Percentiles rank a stretch among this genome's conserved stretches.
phyloP scores from a whole-genome alignment of 2,113 vertebrate genomes.

The Zosterops japonicus region DNA sequence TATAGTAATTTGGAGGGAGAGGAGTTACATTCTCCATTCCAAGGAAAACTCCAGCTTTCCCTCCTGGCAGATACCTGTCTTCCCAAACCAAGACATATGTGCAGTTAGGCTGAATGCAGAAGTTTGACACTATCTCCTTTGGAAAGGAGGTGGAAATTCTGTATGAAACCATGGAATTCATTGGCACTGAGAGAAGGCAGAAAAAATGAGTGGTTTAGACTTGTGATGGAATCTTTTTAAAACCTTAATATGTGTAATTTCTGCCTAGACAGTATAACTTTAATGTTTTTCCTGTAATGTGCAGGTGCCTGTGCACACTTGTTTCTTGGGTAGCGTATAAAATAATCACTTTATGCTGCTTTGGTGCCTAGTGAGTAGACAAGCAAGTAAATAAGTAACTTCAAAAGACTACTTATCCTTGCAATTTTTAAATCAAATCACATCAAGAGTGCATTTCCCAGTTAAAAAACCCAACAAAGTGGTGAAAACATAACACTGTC shows the following conservation, averaged over 20 bases:
- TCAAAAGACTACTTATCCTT: not conserved
- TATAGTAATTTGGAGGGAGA: too few relatives aligned
- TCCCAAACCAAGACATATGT: not conserved
- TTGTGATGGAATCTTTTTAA: not conserved
- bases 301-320: not conserved
- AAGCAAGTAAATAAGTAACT: rapidly evolving
- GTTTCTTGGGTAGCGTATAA: not conserved
- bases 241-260: not conserved
- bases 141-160: not conserved
- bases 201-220: not conserved
- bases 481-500: not conserved
- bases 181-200: not conserved
- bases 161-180: not conserved
- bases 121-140: not conserved
- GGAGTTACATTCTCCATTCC: too few relatives aligned
- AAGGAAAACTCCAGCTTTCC: too few relatives aligned
- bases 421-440: not conserved
- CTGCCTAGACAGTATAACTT: not conserved
- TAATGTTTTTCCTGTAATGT: not conserved
- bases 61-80: too few relatives aligned
- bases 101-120: not conserved
- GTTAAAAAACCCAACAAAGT: not conserved
- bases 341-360: not conserved
- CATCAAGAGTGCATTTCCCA: not conserved
- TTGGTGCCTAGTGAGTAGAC: not conserved